These are phyloP conservation scores for Ceraclea dissimilis DNA, from an alignment of 2,888 invertebrate genomes.

Conservation along the genomic window DNA sequence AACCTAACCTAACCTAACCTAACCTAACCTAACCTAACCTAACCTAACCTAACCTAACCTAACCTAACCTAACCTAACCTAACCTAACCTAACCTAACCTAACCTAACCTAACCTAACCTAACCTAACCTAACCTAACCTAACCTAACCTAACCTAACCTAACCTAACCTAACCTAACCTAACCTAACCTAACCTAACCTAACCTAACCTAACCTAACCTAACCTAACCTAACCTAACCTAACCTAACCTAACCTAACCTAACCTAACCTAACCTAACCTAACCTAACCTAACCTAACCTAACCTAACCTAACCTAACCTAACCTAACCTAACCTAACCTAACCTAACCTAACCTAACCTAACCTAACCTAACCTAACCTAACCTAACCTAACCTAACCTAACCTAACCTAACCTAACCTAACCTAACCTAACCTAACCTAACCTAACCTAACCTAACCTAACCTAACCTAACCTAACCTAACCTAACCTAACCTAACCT, in stretches of 20 bases:
- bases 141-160: slow-evolving; percentile 21
- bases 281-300: slow-evolving; percentile 5
- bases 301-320: slow-evolving; percentile 5
- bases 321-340: slow-evolving; percentile 5
- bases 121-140: slow-evolving; percentile 27
- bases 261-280: slow-evolving; percentile 7
- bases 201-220: slow-evolving; percentile 5
- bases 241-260: slow-evolving; percentile 2
- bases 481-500: slow-evolving; percentile 23
- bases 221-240: slow-evolving; percentile 5
- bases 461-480: slow-evolving; percentile 5
- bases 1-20: slow-evolving; percentile 22
- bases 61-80: slow-evolving; percentile 24
- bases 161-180: slow-evolving; percentile 25
- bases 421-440: slow-evolving; percentile 23
- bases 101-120: slow-evolving; percentile 22
- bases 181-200: slow-evolving; percentile 25
- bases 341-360: slow-evolving; percentile 22
- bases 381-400: slow-evolving; percentile 23
- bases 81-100: slow-evolving; percentile 22
- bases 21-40: slow-evolving; percentile 25
- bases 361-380: slow-evolving; percentile 13
- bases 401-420: slow-evolving; percentile 26
- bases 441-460: slow-evolving; percentile 5
- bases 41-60: slow-evolving; percentile 24